phyloP scores from a whole-genome alignment of 2,888 invertebrate genomes.

The Dinocampus coccinellae region DNA sequence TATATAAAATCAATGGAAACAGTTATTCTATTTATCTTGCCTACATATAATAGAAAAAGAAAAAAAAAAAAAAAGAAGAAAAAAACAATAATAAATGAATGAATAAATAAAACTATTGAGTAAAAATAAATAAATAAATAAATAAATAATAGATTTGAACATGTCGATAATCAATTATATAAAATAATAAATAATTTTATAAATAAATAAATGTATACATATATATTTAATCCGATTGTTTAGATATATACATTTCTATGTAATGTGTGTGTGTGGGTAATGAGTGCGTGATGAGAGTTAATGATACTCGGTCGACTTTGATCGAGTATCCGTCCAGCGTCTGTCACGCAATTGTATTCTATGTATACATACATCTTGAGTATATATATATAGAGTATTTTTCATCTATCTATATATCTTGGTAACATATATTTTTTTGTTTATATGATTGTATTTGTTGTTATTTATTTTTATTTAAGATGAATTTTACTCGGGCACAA shows the following conservation, averaged over 20 bases:
- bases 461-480: background rate
- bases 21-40: too few species aligned
- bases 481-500: background rate
- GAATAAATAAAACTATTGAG: background rate
- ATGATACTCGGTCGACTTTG: constrained; percentile 5
- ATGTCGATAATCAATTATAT: background rate
- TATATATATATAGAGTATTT: constrained; percentile 3
- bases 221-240: background rate
- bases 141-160: background rate
- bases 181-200: background rate
- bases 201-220: too few species aligned
- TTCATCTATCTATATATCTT: constrained; percentile 27
- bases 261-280: too few species aligned
- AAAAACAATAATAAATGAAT: background rate
- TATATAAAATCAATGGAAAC: too few species aligned
- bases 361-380: constrained; percentile 6
- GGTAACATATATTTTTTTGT: background rate
- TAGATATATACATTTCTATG: background rate
- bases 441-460: background rate
- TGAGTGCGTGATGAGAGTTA: constrained; percentile 3
- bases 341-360: background rate
- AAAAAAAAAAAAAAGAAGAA: too few species aligned
- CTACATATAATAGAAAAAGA: too few species aligned
- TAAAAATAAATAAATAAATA: too few species aligned
- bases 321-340: constrained; percentile 8